Conservation (phyloP, 2,113 vertebrate genomes). For the Platichthys stellatus region DNA sequence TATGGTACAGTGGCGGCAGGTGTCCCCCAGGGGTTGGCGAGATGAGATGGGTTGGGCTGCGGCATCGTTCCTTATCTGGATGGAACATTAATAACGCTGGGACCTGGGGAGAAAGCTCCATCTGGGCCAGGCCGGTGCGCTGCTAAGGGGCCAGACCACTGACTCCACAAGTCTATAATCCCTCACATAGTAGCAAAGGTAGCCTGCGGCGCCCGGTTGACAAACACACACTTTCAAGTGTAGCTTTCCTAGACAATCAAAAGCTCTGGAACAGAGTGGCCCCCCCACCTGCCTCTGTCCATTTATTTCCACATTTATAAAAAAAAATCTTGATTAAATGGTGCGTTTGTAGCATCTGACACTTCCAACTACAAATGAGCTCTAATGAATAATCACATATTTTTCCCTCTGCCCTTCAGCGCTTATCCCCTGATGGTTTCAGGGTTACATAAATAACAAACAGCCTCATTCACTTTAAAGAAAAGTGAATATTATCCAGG, state of each 20-base stretch:
- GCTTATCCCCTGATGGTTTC: slow-evolving; percentile 31
- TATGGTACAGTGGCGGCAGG: slow-evolving; percentile 71
- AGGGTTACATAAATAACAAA: slow-evolving; percentile 50
- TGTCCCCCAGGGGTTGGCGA: slow-evolving; percentile 82
- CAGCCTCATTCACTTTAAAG: slow-evolving; percentile 21
- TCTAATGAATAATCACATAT: slow-evolving; percentile 47
- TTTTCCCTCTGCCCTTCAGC: slow-evolving; percentile 40
- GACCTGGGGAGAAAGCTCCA: slow-evolving; percentile 86
- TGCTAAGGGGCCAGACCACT: slow-evolving; percentile 81
- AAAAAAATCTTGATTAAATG: slow-evolving; percentile 44
- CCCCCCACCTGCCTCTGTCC: not conserved
- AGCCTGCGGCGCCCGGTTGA: slow-evolving; percentile 47
- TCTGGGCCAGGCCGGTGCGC: slow-evolving; percentile 83
- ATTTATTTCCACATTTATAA: slow-evolving; percentile 24
- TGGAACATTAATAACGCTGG: slow-evolving; percentile 89
- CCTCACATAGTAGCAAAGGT: slow-evolving; percentile 65
- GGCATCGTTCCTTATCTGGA: slow-evolving; percentile 88
- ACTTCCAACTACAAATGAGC: slow-evolving; percentile 42
- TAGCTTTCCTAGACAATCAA: slow-evolving; percentile 26
- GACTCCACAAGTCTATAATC: slow-evolving; percentile 85
- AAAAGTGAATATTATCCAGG: slow-evolving; percentile 24
- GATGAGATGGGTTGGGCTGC: slow-evolving; percentile 85
- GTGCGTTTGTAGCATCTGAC: slow-evolving; percentile 31
- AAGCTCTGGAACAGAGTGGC: not conserved
- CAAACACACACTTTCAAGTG: slow-evolving; percentile 49